Percentiles rank a stretch among this genome's conserved stretches.
These are phyloP conservation scores for Rotaria macrura DNA, from an alignment of 2,888 invertebrate genomes.

Conservation along the genomic window DNA sequence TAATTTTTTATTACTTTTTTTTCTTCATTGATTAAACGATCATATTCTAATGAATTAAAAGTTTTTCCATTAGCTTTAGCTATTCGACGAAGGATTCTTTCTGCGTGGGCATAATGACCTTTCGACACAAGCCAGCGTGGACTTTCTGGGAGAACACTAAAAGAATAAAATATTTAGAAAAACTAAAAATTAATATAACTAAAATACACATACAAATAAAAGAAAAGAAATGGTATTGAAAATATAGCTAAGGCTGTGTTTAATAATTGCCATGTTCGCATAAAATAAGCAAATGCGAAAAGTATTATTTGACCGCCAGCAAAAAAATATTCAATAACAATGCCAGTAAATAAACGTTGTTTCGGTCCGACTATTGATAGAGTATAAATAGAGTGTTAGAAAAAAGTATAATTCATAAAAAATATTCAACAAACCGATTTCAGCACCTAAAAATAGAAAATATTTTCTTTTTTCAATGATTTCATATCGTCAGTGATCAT, in stretches of 20 bases:
- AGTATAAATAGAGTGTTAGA: neutral
- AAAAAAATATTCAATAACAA: conserved; percentile 32
- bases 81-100: conserved; percentile 18
- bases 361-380: neutral
- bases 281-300: conserved; percentile 26
- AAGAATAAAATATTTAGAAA: neutral
- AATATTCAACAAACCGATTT: neutral
- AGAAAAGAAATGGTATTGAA: conserved; percentile 27
- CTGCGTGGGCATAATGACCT: neutral
- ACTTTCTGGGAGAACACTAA: conserved; percentile 27
- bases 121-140: conserved; percentile 29
- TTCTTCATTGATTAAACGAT: neutral
- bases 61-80: conserved; percentile 22
- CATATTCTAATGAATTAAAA: neutral
- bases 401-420: neutral
- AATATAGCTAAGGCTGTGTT: neutral
- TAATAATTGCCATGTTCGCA: conserved; percentile 23
- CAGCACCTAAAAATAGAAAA: neutral
- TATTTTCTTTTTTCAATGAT: no score
- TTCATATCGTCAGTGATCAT: no score
- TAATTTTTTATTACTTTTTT: neutral
- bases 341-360: conserved; percentile 24
- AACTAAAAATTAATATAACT: neutral
- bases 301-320: conserved; percentile 27
- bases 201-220: conserved; percentile 37